A percentile compares a stretch with the other conserved stretches of the same genome.
Conservation (phyloP, 1,140 invertebrate species). For the Sitobion miscanthi region DNA sequence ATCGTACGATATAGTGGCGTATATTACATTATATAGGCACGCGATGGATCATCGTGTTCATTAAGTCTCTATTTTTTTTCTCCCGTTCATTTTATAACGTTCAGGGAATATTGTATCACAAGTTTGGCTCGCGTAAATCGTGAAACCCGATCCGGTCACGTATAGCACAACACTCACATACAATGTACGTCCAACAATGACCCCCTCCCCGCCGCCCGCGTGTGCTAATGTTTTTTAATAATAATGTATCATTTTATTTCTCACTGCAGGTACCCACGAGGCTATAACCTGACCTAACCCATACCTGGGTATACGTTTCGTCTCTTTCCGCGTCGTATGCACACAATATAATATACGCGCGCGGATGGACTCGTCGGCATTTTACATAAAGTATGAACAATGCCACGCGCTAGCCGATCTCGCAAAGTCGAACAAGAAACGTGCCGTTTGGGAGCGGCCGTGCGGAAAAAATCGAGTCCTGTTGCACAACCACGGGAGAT, state of each 20-base stretch:
- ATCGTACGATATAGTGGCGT: no score
- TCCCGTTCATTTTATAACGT: neutral
- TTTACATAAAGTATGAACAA: conserved; percentile 21
- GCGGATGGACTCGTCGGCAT: conserved; percentile 8
- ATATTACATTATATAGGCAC: no score
- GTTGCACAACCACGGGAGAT: conserved; percentile 39
- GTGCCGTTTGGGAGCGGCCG: conserved; percentile 50
- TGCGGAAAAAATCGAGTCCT: conserved; percentile 55
- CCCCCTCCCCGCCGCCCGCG: neutral
- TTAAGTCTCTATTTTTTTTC: neutral
- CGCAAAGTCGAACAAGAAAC: conserved; percentile 36
- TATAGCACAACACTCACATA: neutral
- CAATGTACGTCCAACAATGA: neutral
- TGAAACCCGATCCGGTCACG: conserved; percentile 47
- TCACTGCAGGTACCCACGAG: neutral
- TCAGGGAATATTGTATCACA: neutral
- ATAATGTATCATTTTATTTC: conserved; percentile 43
- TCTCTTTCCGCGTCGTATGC: neutral
- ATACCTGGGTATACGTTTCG: neutral
- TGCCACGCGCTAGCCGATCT: neutral
- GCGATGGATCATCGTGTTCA: neutral
- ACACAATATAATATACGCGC: neutral
- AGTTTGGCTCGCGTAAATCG: conserved; percentile 8
- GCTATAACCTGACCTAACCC: neutral
- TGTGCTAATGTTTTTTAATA: conserved; percentile 38